These are phyloP conservation scores for Apodemia mormo DNA, from an alignment of 2,888 invertebrate genomes.

Conservation along the genomic window DNA sequence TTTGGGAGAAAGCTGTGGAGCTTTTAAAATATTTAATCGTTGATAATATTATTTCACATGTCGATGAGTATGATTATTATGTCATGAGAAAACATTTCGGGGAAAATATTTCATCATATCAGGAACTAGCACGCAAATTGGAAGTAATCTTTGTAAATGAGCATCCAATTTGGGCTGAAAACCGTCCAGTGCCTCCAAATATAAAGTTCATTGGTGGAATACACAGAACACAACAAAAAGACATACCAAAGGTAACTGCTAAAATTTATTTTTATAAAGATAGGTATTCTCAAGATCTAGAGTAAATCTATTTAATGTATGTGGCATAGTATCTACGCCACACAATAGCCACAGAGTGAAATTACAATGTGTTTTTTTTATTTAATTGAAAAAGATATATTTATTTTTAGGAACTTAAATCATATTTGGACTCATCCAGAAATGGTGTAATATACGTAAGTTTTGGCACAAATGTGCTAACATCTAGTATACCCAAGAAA, in stretches of 20 bases:
- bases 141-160: conserved; percentile 55
- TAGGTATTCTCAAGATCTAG: too few species aligned
- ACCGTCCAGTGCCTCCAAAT: conserved; percentile 55
- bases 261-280: too few species aligned
- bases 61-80: conserved; percentile 32
- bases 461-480: too few species aligned
- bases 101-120: conserved; percentile 38
- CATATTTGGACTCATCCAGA: too few species aligned
- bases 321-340: too few species aligned
- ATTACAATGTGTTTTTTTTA: too few species aligned
- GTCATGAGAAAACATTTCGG: conserved; percentile 43
- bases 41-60: background rate
- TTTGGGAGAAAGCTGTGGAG: conserved; percentile 40
- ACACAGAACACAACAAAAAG: conserved; percentile 51
- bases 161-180: conserved; percentile 51
- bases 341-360: too few species aligned
- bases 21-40: background rate
- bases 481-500: too few species aligned
- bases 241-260: conserved; percentile 49
- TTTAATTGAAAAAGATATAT: too few species aligned
- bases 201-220: conserved; percentile 60
- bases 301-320: too few species aligned
- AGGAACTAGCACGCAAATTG: conserved; percentile 37
- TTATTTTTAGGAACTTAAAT: too few species aligned
- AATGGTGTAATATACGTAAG: too few species aligned